Evolutionary conservation across 35 echinoderm and acorn worm genomes (phyloP).

Genomic region (Apostichopus japonicus): DNA sequence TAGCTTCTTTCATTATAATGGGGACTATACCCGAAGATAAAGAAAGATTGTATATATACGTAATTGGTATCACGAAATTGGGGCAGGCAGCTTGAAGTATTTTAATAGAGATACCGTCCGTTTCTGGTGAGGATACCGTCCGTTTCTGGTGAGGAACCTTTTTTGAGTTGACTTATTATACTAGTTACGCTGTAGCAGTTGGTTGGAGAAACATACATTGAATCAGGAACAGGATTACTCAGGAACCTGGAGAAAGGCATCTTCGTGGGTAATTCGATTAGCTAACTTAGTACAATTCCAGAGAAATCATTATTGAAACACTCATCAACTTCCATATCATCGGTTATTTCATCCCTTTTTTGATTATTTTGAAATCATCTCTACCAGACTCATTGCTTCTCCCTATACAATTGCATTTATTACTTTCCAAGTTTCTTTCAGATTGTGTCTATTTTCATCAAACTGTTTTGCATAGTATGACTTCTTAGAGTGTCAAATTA

Average conservation of each 20-base stretch:
- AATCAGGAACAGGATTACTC: neutral
- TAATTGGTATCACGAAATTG: neutral
- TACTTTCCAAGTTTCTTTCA: conserved; percentile 24
- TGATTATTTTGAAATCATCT: neutral
- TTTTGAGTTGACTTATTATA: neutral
- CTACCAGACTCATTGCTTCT: too few species aligned
- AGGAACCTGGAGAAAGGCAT: neutral
- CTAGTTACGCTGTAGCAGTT: neutral
- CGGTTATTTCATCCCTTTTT: conserved; percentile 12
- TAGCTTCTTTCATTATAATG: neutral
- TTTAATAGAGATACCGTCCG: too few species aligned
- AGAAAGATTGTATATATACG: neutral
- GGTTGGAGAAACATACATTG: neutral
- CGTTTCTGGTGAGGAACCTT: neutral
- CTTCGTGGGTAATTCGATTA: too few species aligned
- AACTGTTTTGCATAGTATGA: conserved; percentile 15
- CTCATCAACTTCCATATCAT: conserved; percentile 11
- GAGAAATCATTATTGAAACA: conserved; percentile 10
- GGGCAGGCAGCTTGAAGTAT: neutral
- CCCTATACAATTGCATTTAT: neutral
- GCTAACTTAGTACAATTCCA: neutral
- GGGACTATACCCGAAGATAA: neutral
- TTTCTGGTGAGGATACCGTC: neutral
- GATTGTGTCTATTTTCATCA: conserved; percentile 10
- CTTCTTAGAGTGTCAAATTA: neutral